Evolutionary conservation across 2,797 vertebrate genomes (phyloP).

Genomic region (Clamator glandarius): DNA sequence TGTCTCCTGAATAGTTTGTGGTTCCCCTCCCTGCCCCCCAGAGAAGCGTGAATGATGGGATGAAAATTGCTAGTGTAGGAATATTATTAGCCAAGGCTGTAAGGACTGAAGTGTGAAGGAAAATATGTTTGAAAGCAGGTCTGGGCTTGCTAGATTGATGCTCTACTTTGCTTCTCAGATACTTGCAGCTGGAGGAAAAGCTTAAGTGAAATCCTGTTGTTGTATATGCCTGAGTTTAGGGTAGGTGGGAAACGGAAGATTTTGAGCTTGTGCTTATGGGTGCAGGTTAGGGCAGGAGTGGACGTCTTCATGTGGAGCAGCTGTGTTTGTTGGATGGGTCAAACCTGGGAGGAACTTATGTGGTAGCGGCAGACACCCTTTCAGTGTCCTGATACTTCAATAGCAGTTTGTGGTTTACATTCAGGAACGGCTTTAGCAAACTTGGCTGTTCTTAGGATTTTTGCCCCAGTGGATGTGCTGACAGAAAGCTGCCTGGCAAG

Average conservation of each 20-base stretch:
- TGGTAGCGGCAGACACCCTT: not conserved
- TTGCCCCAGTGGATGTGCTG: not conserved
- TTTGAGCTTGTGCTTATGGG: not conserved
- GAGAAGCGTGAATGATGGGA: not conserved
- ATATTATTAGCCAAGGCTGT: not conserved
- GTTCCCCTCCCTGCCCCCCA: not conserved
- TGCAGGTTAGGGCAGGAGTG: not conserved
- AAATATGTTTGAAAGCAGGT: not conserved
- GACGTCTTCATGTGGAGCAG: not conserved
- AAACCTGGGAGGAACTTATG: not conserved
- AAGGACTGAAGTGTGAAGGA: constrained; percentile 5
- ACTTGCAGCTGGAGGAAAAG: not conserved
- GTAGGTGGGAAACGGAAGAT: not conserved
- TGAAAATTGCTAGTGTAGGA: constrained; percentile 13
- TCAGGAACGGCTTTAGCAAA: not conserved
- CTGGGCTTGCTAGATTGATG: not conserved
- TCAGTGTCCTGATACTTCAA: not conserved
- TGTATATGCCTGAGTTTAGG: not conserved
- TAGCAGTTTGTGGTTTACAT: not conserved
- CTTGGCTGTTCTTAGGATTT: not conserved
- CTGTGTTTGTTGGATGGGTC: not conserved
- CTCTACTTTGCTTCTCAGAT: not conserved
- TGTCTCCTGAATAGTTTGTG: not conserved
- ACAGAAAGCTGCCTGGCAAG: not conserved
- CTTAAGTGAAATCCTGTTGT: not conserved